A percentile compares a stretch with the other conserved stretches of the same genome.
Evolutionary conservation across 2,888 invertebrate genomes (phyloP).

Genomic region (Sinelater perroti): DNA sequence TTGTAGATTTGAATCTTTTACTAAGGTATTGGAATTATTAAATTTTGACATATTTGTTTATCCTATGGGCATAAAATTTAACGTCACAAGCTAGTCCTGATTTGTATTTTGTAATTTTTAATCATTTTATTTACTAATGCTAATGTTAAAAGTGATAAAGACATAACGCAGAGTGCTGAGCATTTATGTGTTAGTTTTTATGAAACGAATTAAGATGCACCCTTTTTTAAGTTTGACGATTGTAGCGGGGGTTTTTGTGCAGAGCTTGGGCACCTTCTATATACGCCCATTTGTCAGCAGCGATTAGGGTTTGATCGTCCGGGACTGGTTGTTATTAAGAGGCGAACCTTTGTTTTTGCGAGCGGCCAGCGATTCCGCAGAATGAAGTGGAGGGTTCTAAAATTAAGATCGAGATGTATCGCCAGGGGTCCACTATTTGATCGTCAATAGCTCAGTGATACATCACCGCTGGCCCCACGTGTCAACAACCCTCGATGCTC

Average conservation of each 20-base stretch:
- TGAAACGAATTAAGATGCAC: constrained; percentile 1
- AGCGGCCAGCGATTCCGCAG: constrained; percentile 3
- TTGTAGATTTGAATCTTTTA: no score
- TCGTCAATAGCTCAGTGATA: constrained; percentile 46
- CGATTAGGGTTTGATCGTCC: constrained; percentile 23
- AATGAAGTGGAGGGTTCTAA: constrained; percentile 22
- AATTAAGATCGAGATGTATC: constrained; percentile 27
- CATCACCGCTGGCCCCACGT: constrained; percentile 40
- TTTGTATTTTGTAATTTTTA: no score
- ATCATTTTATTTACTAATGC: no score
- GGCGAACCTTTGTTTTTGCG: constrained; percentile 22
- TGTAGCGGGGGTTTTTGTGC: no score
- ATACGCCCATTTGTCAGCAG: constrained; percentile 14
- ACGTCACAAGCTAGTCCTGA: no score
- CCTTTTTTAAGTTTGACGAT: not conserved
- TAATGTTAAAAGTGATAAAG: no score
- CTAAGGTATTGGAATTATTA: no score
- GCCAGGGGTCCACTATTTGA: constrained; percentile 24
- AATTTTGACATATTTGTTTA: no score
- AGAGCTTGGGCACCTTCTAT: constrained; percentile 4
- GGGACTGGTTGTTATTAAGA: constrained; percentile 23
- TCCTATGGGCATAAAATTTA: no score
- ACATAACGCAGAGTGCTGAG: no score
- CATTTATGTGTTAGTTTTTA: no score
- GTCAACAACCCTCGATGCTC: constrained; percentile 35